These are phyloP conservation scores for Gobionotothen gibberifrons DNA, from an alignment of 2,797 vertebrate species.

Conservation along the genomic window DNA sequence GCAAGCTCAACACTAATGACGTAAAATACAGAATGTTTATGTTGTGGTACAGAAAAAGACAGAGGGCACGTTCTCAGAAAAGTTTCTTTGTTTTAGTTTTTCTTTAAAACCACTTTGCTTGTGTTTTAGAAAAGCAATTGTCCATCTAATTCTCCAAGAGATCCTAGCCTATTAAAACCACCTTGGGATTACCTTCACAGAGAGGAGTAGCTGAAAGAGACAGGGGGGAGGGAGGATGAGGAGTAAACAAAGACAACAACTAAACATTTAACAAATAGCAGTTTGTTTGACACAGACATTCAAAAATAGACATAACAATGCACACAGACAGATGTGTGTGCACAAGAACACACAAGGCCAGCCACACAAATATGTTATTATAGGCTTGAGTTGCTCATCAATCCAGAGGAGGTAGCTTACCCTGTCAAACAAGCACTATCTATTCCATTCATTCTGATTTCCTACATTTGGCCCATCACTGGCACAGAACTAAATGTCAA, in stretches of 20 bases:
- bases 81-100: conserved; percentile 56
- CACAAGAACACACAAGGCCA: conserved; percentile 15
- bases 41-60: neutral
- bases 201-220: conserved; percentile 44
- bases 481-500: conserved; percentile 71
- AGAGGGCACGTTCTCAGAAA: conserved; percentile 27
- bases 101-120: conserved; percentile 51
- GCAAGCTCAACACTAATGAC: conserved; percentile 4
- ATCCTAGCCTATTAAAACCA: conserved; percentile 71
- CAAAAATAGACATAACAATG: conserved; percentile 17
- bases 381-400: conserved; percentile 44
- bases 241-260: conserved; percentile 38
- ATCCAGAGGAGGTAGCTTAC: conserved; percentile 19
- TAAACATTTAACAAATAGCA: conserved; percentile 12
- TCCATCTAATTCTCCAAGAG: conserved; percentile 65
- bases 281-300: conserved; percentile 20
- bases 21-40: neutral
- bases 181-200: conserved; percentile 76
- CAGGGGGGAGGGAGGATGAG: conserved; percentile 11
- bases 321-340: conserved; percentile 12
- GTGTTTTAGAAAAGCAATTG: conserved; percentile 55
- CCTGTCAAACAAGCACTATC: conserved; percentile 53
- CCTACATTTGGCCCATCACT: conserved; percentile 22
- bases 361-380: conserved; percentile 30
- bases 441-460: conserved; percentile 59